These are phyloP conservation scores for Notoglanidium macrostoma DNA, from an alignment of 2,797 vertebrate species.

Conservation along the genomic window DNA sequence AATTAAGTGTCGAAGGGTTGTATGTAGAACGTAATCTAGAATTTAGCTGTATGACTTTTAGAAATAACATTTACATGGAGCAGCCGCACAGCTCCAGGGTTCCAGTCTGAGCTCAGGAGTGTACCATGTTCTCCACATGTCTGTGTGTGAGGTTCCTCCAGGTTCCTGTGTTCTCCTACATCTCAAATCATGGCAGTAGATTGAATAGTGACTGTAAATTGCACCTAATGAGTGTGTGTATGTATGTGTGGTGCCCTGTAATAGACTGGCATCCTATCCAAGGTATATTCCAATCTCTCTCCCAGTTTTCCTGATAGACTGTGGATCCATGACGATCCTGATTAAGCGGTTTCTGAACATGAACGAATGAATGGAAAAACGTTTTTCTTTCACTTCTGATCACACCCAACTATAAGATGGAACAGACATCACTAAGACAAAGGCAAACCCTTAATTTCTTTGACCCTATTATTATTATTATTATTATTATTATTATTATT, in stretches of 20 bases:
- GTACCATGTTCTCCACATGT: not conserved
- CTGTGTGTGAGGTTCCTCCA: not conserved
- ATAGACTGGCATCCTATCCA: not conserved
- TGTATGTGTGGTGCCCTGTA: not conserved
- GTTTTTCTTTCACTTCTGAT: not conserved
- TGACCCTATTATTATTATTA: not conserved
- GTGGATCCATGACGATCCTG: not conserved
- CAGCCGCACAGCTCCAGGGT: not conserved
- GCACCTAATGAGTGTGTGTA: not conserved
- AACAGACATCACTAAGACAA: not conserved
- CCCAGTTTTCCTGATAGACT: not conserved
- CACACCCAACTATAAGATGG: not conserved
- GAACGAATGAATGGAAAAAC: not conserved
- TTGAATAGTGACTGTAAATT: not conserved
- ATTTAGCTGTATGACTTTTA: not conserved
- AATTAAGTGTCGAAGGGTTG: accelerated
- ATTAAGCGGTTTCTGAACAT: not conserved
- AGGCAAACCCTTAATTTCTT: not conserved
- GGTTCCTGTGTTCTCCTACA: not conserved
- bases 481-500: not conserved
- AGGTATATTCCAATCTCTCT: not conserved
- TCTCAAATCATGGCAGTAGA: no score
- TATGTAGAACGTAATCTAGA: not conserved
- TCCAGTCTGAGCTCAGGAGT: not conserved
- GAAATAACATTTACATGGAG: no score